Conservation (phyloP, 2,797 vertebrate genomes). For the Buphagus erythrorhynchus region DNA sequence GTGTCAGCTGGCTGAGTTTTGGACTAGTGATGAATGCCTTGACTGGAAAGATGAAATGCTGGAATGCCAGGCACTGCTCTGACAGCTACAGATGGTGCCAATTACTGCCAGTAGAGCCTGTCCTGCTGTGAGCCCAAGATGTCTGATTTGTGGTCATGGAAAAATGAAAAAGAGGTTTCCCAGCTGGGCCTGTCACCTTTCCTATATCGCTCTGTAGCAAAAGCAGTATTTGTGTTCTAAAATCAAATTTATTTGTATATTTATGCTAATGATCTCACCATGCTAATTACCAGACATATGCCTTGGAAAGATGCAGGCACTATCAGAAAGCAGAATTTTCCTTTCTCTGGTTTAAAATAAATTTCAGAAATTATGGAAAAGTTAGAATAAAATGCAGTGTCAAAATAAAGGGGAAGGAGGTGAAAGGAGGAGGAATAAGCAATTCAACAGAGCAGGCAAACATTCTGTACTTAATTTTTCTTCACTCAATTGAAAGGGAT, state of each 20-base stretch:
- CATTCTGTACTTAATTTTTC: slow-evolving; percentile 51
- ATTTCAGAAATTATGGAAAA: slow-evolving; percentile 13
- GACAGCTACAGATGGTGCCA: slow-evolving; percentile 91
- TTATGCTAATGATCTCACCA: slow-evolving; percentile 47
- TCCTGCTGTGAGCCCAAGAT: slow-evolving; percentile 82
- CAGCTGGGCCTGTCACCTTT: slow-evolving; percentile 81
- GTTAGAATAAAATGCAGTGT: slow-evolving; percentile 16
- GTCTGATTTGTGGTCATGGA: slow-evolving; percentile 82
- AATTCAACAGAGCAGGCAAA: slow-evolving; percentile 22
- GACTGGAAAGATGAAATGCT: slow-evolving; percentile 83
- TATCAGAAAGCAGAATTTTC: not conserved
- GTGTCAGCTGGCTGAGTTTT: slow-evolving; percentile 84
- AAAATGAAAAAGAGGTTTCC: slow-evolving; percentile 80
- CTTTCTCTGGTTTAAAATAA: slow-evolving; percentile 7
- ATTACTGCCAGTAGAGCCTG: slow-evolving; percentile 85
- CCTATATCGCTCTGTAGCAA: slow-evolving; percentile 67
- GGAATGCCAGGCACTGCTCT: slow-evolving; percentile 79
- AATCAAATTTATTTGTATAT: slow-evolving; percentile 57
- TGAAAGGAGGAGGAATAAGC: not conserved
- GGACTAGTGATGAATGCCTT: slow-evolving; percentile 83
- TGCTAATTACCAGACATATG: slow-evolving; percentile 50
- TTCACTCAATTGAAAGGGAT: slow-evolving; percentile 46
- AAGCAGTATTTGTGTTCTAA: slow-evolving; percentile 69
- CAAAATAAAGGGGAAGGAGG: not conserved
- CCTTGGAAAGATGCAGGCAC: slow-evolving; percentile 23